Evolutionary conservation across 2,888 invertebrate genomes (phyloP).

Genomic region (Hypolimnas misippus): DNA sequence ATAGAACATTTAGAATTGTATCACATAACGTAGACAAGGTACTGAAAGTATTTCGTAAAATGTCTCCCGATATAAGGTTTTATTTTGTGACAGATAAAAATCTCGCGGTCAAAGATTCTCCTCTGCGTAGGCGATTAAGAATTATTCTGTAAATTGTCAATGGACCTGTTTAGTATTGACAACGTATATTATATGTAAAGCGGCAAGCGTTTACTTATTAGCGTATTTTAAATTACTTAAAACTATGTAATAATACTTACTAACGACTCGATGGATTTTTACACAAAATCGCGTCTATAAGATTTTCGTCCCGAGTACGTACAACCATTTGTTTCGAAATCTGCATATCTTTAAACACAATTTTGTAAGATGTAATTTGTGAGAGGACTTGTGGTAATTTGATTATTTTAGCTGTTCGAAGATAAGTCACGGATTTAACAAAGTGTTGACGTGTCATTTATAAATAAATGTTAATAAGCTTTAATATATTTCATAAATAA

Average conservation of each 20-base stretch:
- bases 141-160: no score
- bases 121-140: no score
- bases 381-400: neutral
- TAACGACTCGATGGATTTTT: neutral
- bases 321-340: neutral
- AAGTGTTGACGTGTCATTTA: neutral
- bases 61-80: no score
- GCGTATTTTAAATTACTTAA: no score
- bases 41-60: no score
- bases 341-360: neutral
- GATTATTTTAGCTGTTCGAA: neutral
- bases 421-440: constrained; percentile 9
- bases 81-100: no score
- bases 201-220: no score
- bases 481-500: neutral
- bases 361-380: constrained; percentile 1
- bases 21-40: no score
- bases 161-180: no score
- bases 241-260: neutral
- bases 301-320: neutral
- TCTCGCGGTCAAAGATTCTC: no score
- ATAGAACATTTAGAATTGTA: no score
- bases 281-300: neutral
- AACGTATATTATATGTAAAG: no score
- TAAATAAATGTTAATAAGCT: neutral